A percentile compares a stretch with the other conserved stretches of the same genome.
Evolutionary conservation across 2,888 invertebrate species (phyloP).

Genomic region (Trilocha varians): DNA sequence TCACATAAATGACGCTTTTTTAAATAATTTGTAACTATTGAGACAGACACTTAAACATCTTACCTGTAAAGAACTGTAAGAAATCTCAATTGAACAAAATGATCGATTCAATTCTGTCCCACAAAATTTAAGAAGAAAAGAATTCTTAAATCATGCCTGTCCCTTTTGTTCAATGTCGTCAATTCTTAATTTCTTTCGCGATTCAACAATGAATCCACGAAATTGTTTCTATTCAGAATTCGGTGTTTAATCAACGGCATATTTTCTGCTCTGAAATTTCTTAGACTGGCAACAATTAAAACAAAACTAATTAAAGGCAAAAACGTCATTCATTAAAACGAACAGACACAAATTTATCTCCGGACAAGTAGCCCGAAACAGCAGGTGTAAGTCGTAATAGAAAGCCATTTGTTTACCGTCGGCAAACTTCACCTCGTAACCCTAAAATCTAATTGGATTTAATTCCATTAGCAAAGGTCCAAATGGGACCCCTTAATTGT

Average conservation of each 20-base stretch:
- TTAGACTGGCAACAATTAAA: conserved; percentile 17
- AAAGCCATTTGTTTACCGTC: conserved; percentile 64
- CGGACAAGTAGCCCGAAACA: conserved; percentile 40
- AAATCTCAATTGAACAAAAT: no score
- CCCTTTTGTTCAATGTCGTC: no score
- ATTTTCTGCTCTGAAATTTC: conserved; percentile 2
- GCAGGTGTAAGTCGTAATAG: conserved; percentile 56
- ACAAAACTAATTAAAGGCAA: conserved; percentile 31
- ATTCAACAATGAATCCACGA: neutral
- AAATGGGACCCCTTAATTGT: conserved; percentile 66
- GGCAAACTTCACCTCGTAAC: conserved; percentile 69
- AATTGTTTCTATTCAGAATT: conserved; percentile 9
- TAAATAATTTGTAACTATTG: no score
- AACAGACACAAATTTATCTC: conserved; percentile 44
- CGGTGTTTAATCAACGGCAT: conserved; percentile 9
- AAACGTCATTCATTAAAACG: conserved; percentile 31
- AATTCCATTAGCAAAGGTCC: conserved; percentile 71
- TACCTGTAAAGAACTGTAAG: no score
- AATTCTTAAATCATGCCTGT: no score
- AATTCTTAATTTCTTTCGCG: no score
- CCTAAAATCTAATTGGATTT: conserved; percentile 72
- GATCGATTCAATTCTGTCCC: no score
- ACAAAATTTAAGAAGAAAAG: no score
- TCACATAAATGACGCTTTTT: no score
- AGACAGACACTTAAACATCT: no score